phyloP scores from a whole-genome alignment of 2,888 invertebrate genomes.

The Phytoseiulus persimilis region DNA sequence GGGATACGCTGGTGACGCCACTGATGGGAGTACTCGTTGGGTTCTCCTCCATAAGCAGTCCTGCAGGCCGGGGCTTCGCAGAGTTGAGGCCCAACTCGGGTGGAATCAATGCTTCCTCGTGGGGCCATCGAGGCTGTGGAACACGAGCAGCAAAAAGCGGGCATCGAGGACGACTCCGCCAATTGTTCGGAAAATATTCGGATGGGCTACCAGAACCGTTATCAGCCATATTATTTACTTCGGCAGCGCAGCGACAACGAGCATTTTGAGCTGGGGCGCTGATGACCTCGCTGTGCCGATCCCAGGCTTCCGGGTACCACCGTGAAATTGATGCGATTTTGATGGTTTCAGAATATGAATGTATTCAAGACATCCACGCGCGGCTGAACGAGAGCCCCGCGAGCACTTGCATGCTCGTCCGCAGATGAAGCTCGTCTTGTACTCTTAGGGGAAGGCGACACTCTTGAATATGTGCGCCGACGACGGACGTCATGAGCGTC shows the following conservation, averaged over 20 bases:
- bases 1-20: too few relatives aligned
- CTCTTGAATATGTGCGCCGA: neutral
- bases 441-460: neutral
- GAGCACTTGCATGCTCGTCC: neutral
- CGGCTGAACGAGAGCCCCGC: neutral
- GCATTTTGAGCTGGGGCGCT: neutral
- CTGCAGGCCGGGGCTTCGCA: too few relatives aligned
- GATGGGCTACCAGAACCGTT: neutral
- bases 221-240: neutral
- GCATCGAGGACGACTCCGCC: neutral
- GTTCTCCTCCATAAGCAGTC: too few relatives aligned
- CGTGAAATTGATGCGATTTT: slow-evolving; percentile 29
- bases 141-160: neutral
- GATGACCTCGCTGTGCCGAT: neutral
- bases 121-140: too few relatives aligned
- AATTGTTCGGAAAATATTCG: neutral
- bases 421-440: neutral
- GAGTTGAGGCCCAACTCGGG: too few relatives aligned
- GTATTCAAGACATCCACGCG: neutral
- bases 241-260: neutral
- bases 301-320: neutral
- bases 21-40: too few relatives aligned
- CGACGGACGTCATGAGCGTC: neutral
- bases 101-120: too few relatives aligned
- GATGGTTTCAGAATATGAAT: slow-evolving; percentile 27